Base-by-base conservation (phyloP, 2,113 vertebrate genomes). In the Theropithecus gelada region DNA sequence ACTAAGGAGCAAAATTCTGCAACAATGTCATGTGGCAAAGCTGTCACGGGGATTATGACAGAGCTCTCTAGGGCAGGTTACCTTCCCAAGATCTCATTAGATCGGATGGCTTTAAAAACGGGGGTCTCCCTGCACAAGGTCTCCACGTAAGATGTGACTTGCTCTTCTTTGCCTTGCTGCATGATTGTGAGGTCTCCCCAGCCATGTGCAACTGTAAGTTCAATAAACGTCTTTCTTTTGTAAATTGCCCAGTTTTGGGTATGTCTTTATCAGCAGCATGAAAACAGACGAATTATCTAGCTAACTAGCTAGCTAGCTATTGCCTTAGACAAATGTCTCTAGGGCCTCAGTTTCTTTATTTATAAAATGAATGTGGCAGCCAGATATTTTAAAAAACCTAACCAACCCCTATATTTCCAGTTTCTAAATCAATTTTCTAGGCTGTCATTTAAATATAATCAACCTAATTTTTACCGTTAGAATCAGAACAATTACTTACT, bases 331-430 rank as follows among this genome's bases (percentile, higher is more conserved):
- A 92, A 70, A 72, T 82, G 3, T 73, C 57, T 90, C 27, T 85
- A 38, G 10, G 50, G 1, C 12, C 18, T 79, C 27, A 72, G 17
- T 82, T 81, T 92, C 5, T 52, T 81, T 10, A 83, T 30, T 7
- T 91, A 73, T 75, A 88, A 93, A 86, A 68, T 57, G 13, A 72
- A 12, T 88, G 2, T 57, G 25, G 80, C 55, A 93, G 20, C 3
- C 22, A 84, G 14, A 80, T 90, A 66, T 68, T 90, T 97, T 57
- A 23, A 95, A 86, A 55, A 94, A 23, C 3, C 20, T 88, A 83
- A 18, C 3, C 4, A 80, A 76, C 6, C 48, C 18, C 84, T 38
- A 35, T 84, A 85, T 90, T 94, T 96, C n/a, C 59, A 88, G 9
- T 92, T 75, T 55, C 20, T 38, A 1, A 90, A 90, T 76, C 23